phyloP scores from a whole-genome alignment of 2,113 vertebrate species.

The Heterocephalus glaber region DNA sequence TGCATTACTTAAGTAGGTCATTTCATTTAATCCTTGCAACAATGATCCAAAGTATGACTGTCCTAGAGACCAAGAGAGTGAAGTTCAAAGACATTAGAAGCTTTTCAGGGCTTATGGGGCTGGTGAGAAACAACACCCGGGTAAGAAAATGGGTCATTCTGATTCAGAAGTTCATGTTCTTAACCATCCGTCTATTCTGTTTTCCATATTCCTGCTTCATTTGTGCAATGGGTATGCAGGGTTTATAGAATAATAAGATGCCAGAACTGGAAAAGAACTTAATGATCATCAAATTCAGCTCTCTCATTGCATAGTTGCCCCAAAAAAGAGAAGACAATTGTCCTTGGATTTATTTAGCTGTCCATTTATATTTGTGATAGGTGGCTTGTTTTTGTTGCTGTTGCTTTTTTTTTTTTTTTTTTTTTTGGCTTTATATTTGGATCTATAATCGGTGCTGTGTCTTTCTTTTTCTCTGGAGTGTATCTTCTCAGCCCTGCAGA shows the following conservation, averaged over 20 bases:
- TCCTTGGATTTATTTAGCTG: background rate
- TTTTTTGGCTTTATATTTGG: background rate
- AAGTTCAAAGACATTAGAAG: background rate
- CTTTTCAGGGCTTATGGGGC: background rate
- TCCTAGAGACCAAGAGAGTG: background rate
- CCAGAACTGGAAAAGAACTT: background rate
- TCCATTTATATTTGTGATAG: background rate
- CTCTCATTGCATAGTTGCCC: background rate
- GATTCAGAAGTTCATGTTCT: background rate
- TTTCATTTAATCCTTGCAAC: background rate
- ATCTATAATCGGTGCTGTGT: background rate
- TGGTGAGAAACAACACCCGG: background rate
- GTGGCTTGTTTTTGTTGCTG: background rate
- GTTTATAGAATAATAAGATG: background rate
- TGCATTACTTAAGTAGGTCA: background rate
- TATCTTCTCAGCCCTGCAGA: conserved; percentile 68
- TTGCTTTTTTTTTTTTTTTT: background rate
- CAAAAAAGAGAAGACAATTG: background rate
- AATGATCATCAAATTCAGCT: background rate
- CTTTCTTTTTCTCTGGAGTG: conserved; percentile 54
- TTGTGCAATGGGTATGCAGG: background rate
- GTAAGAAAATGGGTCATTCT: background rate
- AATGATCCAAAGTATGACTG: background rate
- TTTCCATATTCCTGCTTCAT: background rate
- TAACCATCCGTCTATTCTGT: too few relatives aligned